Base-by-base conservation (phyloP, 1,140 invertebrate species). In the Plodia interpunctella region DNA sequence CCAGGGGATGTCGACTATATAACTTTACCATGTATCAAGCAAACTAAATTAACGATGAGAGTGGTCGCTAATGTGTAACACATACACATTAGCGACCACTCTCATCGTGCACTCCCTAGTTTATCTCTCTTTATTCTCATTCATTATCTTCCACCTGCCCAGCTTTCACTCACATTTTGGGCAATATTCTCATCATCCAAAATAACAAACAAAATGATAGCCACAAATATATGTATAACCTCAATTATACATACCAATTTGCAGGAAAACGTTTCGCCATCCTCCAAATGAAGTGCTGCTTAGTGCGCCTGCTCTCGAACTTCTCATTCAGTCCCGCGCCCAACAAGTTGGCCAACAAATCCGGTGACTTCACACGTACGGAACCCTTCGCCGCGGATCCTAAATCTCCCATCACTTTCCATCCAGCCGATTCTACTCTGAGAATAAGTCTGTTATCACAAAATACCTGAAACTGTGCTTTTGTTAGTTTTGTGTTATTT, bases 211-310 rank as follows among this genome's bases (percentile, higher is more conserved):
- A 11, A 44, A 11, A 35, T 35, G n/a, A n/a, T n/a, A n/a, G n/a
- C n/a, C n/a, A n/a, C n/a, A n/a, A n/a, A n/a, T n/a, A n/a, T n/a
- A n/a, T n/a, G n/a, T n/a, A n/a, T n/a, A n/a, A n/a, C n/a, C n/a
- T n/a, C n/a, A n/a, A n/a, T n/a, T n/a, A n/a, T n/a, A n/a, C n/a
- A n/a, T n/a, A 25, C 52, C 57, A 65, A 63, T 32, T 32, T 32
- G 8, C 72, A 88, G 91, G 91, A 53, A 88, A 86, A 66, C 76
- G 90, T 49, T 86, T 91, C 66, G 90, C 84, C 0, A 69, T 87
- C 52, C 80, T 91, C 59, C 85, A 90, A 57, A 87, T 91, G 72
- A 91, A 91, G 64, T 77, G 78, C 21, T 88, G 79, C n/a, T 67
- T 90, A 0, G 66, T 79, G 4, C 72, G 72, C 3, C 32, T 91